A percentile compares a stretch with the other conserved stretches of the same genome.
Evolutionary conservation across 2,888 invertebrate genomes (phyloP).

Genomic region (Papilio gigon): DNA sequence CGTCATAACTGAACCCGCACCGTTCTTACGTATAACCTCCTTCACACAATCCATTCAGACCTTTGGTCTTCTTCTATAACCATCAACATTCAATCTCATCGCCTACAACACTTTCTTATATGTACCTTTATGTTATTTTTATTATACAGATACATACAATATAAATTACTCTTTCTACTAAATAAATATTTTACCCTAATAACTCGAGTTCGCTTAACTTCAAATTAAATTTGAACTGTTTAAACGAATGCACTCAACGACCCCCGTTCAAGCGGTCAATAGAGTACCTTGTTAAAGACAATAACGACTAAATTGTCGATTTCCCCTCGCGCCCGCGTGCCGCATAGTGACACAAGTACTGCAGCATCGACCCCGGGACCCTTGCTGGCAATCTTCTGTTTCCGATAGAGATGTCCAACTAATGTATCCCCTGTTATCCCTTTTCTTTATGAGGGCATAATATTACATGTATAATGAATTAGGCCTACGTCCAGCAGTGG

Average conservation of each 20-base stretch:
- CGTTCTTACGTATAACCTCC: no score
- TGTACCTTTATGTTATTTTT: no score
- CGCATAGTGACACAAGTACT: constrained; percentile 36
- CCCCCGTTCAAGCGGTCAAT: constrained; percentile 38
- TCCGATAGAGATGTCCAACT: constrained; percentile 56
- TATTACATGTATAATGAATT: no score
- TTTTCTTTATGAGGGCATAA: no score
- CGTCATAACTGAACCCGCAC: no score
- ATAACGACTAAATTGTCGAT: constrained; percentile 40
- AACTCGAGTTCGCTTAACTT: constrained; percentile 18
- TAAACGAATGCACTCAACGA: constrained; percentile 30
- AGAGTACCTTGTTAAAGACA: constrained; percentile 35
- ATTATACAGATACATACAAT: background rate
- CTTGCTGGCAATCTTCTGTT: constrained; percentile 59
- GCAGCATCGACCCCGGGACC: constrained; percentile 36
- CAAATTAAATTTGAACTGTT: constrained; percentile 28
- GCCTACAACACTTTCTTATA: no score
- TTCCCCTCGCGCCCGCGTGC: constrained; percentile 37
- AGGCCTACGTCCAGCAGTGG: no score
- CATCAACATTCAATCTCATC: no score
- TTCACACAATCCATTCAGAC: no score
- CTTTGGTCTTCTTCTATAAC: no score
- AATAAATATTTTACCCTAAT: constrained; percentile 9
- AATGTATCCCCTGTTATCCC: no score
- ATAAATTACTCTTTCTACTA: background rate